Percentiles rank a stretch among this genome's conserved stretches.
Conservation (phyloP, 1,140 invertebrate genomes). For the Aphaenogaster rudis region DNA sequence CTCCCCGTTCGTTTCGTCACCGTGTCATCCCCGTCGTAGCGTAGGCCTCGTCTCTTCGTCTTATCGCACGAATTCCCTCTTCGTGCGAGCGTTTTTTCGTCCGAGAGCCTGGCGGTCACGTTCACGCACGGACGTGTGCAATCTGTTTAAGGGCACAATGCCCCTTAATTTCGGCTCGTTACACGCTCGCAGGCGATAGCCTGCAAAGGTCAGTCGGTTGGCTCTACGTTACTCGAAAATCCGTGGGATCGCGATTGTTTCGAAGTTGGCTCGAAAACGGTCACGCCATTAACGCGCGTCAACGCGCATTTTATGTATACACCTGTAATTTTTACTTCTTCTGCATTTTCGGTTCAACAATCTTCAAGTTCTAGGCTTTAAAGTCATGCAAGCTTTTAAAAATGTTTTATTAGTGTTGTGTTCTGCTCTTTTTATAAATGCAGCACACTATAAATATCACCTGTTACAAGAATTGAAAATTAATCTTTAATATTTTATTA, state of each 20-base stretch:
- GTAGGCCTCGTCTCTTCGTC: constrained; percentile 66
- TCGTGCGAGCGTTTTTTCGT: constrained; percentile 50
- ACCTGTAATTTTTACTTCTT: not conserved
- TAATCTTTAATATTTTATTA: not conserved
- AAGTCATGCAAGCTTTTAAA: not conserved
- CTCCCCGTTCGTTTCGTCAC: constrained; percentile 65
- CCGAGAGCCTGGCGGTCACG: constrained; percentile 73
- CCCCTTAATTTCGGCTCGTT: constrained; percentile 79
- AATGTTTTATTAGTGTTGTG: not conserved
- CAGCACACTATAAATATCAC: not conserved
- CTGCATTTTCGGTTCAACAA: not conserved
- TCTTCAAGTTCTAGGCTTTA: not conserved
- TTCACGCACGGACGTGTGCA: constrained; percentile 71
- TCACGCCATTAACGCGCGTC: not conserved
- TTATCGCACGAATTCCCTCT: constrained; percentile 75
- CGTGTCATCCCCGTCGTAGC: constrained; percentile 47
- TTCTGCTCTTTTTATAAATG: not conserved
- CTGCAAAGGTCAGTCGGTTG: constrained; percentile 58
- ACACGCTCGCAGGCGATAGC: constrained; percentile 63
- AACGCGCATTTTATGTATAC: constrained; percentile 3
- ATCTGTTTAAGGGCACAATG: constrained; percentile 81
- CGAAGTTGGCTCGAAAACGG: constrained; percentile 38
- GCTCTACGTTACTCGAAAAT: constrained; percentile 48
- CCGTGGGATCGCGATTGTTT: constrained; percentile 35
- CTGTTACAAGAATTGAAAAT: not conserved